Evolutionary conservation across 2,888 invertebrate species (phyloP), one percentile per base, ranked within the genome.

Genomic region (Polydrusus tereticollis): DNA sequence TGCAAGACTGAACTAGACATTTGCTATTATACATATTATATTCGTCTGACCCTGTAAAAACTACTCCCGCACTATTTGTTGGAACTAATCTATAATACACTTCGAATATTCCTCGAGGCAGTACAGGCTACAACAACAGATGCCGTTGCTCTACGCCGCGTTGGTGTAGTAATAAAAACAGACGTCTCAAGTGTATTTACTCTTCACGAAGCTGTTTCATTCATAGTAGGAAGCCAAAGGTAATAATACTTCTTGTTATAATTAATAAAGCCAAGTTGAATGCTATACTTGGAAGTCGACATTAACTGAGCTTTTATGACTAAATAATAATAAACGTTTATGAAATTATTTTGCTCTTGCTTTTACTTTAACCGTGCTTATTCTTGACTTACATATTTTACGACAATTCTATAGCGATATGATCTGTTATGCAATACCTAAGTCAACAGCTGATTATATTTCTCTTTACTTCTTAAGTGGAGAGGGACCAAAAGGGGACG

Each of bases 181-280:
- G 45, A 45, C 60, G 60, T 16, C 29, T 62, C 29, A 16, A 62
- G 45, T 18, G 14, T 26, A 26, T 45, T 23, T 23, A 58, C 14
- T 58, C 38, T 36, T 62, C 33, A 20, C 20, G 33, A 45, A 45
- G 45, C 20, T 47, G 47, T 62, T 62, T 45, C 62, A 62, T 62
- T 62, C 62, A 62, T 62, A 45, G 45, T 62, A 47, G 60, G 60
- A 43, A 45, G 47, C 43, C 16, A 33, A 47, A 29, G 45, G 62
- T 62, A 62, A 60, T 60, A 60, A 62, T 47, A 45, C 43, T 62
- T 62, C 60, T 62, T 62, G 47, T 45, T 62, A 62, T 47, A 62
- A 62, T 62, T 62, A 62, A 33, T 62, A 47, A 62, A 62, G 47
- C 62, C 29, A 23, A 18, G 33, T 18, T 47, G 45, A 62, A 62